A percentile compares a stretch with the other conserved stretches of the same genome.
Evolutionary conservation across 2,113 vertebrate genomes (phyloP).

Genomic region (Hydrochoerus hydrochaeris): DNA sequence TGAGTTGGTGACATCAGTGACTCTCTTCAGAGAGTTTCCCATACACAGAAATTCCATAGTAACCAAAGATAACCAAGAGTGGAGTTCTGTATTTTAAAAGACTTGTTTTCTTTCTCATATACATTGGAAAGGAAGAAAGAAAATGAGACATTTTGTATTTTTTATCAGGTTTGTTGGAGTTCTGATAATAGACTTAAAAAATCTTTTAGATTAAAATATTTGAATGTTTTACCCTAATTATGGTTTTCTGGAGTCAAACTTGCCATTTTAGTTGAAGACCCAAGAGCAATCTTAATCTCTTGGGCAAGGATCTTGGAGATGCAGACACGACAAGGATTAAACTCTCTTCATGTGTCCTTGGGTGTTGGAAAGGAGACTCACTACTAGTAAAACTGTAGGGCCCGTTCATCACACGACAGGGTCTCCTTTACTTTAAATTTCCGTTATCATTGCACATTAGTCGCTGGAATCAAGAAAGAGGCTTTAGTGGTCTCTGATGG

Average conservation of each 20-base stretch:
- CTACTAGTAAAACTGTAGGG: slow-evolving; percentile 74
- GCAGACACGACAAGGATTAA: slow-evolving; percentile 79
- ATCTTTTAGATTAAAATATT: slow-evolving; percentile 69
- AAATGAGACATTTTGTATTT: slow-evolving; percentile 43
- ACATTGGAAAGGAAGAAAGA: slow-evolving; percentile 51
- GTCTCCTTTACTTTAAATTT: slow-evolving; percentile 75
- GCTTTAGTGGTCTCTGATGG: slow-evolving; percentile 70
- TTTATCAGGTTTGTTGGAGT: slow-evolving; percentile 34
- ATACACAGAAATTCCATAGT: neutral
- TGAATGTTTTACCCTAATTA: slow-evolving; percentile 60
- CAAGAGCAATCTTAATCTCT: slow-evolving; percentile 76
- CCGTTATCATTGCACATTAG: slow-evolving; percentile 61
- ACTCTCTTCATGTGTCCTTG: slow-evolving; percentile 56
- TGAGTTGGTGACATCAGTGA: neutral
- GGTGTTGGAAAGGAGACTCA: slow-evolving; percentile 39
- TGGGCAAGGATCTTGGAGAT: slow-evolving; percentile 65
- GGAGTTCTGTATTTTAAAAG: neutral
- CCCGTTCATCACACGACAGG: slow-evolving; percentile 73
- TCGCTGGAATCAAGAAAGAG: slow-evolving; percentile 72
- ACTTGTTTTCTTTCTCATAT: slow-evolving; percentile 70
- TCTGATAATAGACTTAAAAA: slow-evolving; percentile 67
- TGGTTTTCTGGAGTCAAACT: slow-evolving; percentile 73
- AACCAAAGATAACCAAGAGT: slow-evolving; percentile 46
- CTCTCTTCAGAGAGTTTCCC: neutral
- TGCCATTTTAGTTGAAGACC: slow-evolving; percentile 78